Evolutionary conservation across 2,888 invertebrate genomes (phyloP), one percentile per base, ranked within the genome.

Genomic region (Diachrysia chrysitis): DNA sequence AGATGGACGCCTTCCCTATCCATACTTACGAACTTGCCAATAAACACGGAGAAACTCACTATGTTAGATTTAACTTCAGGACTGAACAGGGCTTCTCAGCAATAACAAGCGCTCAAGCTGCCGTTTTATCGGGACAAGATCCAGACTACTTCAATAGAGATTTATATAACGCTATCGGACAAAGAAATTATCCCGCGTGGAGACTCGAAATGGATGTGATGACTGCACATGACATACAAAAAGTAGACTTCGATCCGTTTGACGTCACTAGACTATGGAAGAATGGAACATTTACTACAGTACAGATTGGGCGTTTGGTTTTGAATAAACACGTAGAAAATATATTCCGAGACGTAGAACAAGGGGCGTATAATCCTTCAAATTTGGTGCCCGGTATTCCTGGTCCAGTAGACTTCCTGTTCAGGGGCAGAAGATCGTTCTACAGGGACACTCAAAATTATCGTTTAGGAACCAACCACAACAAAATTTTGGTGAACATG

Each of bases 1-100:
- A 97, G 88, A 98, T 99, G 98, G 97, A 98, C 85, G 98, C 98
- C 42, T 99, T 98, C 83, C 98, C 98, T 10, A 97, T 98, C 0
- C 98, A 99, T 88, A 98, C 98, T 0, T 99, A 98, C 91, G 98
- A 98, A 89, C 87, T 98, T 73, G 96, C 98, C 29, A 99, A 98
- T 89, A 95, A 93, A 17, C 90, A 96, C 4, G 96, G 97, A 0
- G 96, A 97, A 67, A 90, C 96, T 4, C 94, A 97, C 74, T 99
- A 97, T 87, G 97, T 97, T 78, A 98, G 98, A 95, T 98, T 98
- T 93, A 98, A 98, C 89, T 97, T 96, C 86, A 98, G 97, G 96
- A 97, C 98, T 3, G 96, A 98, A 89, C 98, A 98, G 90, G 98
- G 98, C 14, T 97, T 98, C 78, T 97, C 97, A 87, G 97, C 97